Percentiles rank a stretch among this genome's conserved stretches.
These are phyloP conservation scores for Dryobotodes eremita DNA, from an alignment of 2,888 invertebrate species.

Conservation along the genomic window DNA sequence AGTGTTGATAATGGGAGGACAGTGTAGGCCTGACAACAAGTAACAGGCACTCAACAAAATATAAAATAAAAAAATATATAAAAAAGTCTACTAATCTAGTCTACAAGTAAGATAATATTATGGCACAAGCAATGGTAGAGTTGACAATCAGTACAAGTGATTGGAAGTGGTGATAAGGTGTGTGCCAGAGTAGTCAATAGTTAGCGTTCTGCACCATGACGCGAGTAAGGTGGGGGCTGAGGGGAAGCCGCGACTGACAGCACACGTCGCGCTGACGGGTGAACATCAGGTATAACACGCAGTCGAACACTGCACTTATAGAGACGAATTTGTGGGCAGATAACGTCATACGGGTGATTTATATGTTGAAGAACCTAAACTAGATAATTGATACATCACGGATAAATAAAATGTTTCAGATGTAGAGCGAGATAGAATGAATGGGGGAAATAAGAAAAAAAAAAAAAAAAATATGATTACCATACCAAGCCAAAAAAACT, in stretches of 20 bases:
- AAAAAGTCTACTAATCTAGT: too few species aligned
- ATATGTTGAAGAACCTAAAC: neutral
- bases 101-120: too few species aligned
- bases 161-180: neutral
- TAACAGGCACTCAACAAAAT: too few species aligned
- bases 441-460: neutral
- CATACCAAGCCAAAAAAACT: neutral
- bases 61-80: too few species aligned
- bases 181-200: neutral
- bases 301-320: neutral
- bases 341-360: neutral
- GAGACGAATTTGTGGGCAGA: constrained; percentile 1
- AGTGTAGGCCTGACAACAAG: too few species aligned
- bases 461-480: neutral
- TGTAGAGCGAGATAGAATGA: neutral
- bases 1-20: too few species aligned
- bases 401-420: neutral
- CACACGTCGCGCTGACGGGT: constrained; percentile 47
- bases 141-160: too few species aligned
- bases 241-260: constrained; percentile 23
- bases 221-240: neutral
- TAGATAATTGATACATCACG: neutral
- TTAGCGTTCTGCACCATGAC: neutral
- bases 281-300: constrained; percentile 28
- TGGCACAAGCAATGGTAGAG: too few species aligned